phyloP scores from a whole-genome alignment of 1,140 invertebrate species.

The Ptiloglossa arizonensis region DNA sequence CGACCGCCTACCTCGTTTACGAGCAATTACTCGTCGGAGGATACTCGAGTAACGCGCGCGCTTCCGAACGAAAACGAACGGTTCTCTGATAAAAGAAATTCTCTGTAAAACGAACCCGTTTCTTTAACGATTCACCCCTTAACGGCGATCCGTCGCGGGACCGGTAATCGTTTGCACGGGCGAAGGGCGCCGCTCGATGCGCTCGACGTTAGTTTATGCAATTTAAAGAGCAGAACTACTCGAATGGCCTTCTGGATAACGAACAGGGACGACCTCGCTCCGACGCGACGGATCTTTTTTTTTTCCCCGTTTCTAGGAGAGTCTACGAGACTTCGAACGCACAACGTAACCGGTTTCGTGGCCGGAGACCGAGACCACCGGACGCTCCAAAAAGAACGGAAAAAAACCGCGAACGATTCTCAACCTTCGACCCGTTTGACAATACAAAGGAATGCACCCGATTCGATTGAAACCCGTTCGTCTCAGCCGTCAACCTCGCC shows the following conservation, averaged over 20 bases:
- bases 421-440: slow-evolving; percentile 22
- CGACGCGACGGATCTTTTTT: background rate
- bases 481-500: background rate
- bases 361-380: slow-evolving; percentile 7
- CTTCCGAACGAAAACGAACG: too few relatives aligned
- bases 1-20: too few relatives aligned
- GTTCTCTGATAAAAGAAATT: too few relatives aligned
- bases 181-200: background rate
- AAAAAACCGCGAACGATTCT: slow-evolving; percentile 4
- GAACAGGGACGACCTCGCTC: slow-evolving; percentile 21
- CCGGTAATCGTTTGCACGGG: too few relatives aligned
- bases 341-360: slow-evolving; percentile 36
- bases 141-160: background rate
- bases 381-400: background rate
- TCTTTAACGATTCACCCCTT: too few relatives aligned
- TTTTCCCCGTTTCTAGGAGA: slow-evolving; percentile 15
- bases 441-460: background rate
- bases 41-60: too few relatives aligned
- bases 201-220: slow-evolving; percentile 9
- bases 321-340: background rate
- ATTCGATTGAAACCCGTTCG: background rate
- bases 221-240: slow-evolving; percentile 6
- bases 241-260: slow-evolving; percentile 12
- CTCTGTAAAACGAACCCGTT: too few relatives aligned
- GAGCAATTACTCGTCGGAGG: too few relatives aligned